phyloP scores from a whole-genome alignment of 2,888 invertebrate species.

The Drosophila pseudotalamancana region DNA sequence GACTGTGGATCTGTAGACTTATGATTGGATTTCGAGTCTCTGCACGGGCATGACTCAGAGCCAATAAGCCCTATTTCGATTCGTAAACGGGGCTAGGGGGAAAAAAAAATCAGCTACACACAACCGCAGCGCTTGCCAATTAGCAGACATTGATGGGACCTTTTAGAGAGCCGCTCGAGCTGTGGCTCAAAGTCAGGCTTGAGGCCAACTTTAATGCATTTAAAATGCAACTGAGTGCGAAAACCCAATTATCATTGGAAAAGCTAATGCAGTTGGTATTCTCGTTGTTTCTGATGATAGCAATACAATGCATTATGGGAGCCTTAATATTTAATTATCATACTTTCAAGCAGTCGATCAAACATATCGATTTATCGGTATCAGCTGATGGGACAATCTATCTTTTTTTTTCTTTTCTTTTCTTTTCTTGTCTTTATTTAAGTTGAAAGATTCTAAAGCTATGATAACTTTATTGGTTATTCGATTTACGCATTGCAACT shows the following conservation, averaged over 20 bases:
- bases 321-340: too few species aligned
- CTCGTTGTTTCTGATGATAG: constrained; percentile 4
- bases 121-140: constrained; percentile 58
- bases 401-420: too few species aligned
- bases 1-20: too few species aligned
- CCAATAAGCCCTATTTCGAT: neutral
- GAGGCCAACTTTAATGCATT: constrained; percentile 18
- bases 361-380: too few species aligned
- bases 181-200: constrained; percentile 1
- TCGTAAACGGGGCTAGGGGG: too few species aligned
- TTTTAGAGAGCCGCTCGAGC: constrained; percentile 15
- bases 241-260: constrained; percentile 1
- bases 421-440: too few species aligned
- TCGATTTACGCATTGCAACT: neutral
- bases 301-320: neutral
- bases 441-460: too few species aligned
- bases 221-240: neutral
- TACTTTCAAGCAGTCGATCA: too few species aligned
- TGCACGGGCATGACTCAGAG: neutral
- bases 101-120: neutral
- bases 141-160: constrained; percentile 61
- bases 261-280: constrained; percentile 9
- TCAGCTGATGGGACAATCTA: too few species aligned
- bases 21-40: too few species aligned
- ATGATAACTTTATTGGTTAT: too few species aligned